A percentile compares a stretch with the other conserved stretches of the same genome.
phyloP scores from a whole-genome alignment of 2,113 vertebrate species.

The Coptodon bakossiorum region DNA sequence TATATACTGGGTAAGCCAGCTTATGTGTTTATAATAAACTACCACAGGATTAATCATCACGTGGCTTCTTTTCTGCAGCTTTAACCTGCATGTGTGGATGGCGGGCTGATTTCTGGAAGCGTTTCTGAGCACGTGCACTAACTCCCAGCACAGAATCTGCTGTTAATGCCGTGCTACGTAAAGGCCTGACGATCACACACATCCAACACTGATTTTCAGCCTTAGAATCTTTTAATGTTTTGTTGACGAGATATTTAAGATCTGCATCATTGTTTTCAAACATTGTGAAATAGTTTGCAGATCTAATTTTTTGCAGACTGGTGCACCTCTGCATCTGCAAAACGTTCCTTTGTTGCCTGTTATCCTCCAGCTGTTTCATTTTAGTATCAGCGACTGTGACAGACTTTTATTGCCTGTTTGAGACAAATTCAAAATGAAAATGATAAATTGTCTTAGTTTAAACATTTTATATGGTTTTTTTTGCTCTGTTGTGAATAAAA shows the following conservation, averaged over 20 bases:
- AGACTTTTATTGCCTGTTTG: neutral
- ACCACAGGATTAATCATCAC: accelerated
- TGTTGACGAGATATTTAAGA: neutral
- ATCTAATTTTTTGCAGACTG: accelerated
- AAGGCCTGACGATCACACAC: neutral
- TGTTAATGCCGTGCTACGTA: accelerated
- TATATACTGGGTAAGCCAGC: neutral
- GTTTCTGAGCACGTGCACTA: neutral
- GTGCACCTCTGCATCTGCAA: neutral
- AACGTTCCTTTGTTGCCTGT: neutral
- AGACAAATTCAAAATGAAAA: neutral
- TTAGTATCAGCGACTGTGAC: accelerated
- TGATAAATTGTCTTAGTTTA: neutral
- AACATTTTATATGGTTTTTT: no score
- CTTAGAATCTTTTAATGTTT: neutral
- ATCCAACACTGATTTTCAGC: neutral
- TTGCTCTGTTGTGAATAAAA: neutral
- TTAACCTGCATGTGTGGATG: neutral
- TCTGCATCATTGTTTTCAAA: neutral
- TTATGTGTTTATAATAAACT: neutral
- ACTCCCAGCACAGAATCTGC: neutral
- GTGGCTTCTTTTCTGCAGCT: neutral
- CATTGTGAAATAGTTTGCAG: neutral
- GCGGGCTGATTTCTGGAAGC: neutral
- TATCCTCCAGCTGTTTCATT: neutral